phyloP scores from a whole-genome alignment of 2,888 invertebrate species.

The Achlya flavicornis region DNA sequence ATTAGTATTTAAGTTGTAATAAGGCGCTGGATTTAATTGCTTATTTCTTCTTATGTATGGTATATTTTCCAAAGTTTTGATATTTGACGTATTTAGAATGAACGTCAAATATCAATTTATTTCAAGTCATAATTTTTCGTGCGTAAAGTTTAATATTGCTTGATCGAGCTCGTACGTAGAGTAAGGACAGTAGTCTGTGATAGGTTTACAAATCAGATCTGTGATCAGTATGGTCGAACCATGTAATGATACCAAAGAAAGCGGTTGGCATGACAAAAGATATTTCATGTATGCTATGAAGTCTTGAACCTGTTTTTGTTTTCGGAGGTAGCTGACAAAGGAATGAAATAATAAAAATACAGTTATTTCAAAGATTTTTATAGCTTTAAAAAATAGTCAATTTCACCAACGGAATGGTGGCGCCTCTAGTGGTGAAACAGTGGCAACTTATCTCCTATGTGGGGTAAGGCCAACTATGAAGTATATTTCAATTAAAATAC shows the following conservation, averaged over 20 bases:
- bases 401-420: too few species aligned
- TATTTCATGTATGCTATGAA: not conserved
- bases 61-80: conserved; percentile 13
- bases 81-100: not conserved
- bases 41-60: conserved; percentile 21
- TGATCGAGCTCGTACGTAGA: conserved; percentile 27
- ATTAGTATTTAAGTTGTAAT: conserved; percentile 25
- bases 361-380: too few species aligned
- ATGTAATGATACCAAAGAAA: conserved; percentile 41
- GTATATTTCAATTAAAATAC: too few species aligned
- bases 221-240: conserved; percentile 66
- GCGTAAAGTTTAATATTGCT: conserved; percentile 25
- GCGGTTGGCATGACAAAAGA: conserved; percentile 32
- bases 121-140: not conserved
- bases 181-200: conserved; percentile 53
- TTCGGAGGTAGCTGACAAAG: not conserved
- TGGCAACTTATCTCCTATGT: too few species aligned
- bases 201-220: conserved; percentile 56
- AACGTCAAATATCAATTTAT: not conserved
- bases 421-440: too few species aligned
- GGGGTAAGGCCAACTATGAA: too few species aligned
- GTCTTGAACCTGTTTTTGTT: not conserved
- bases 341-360: not conserved
- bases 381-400: too few species aligned
- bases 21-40: conserved; percentile 30